Base-by-base conservation (phyloP, 2,888 invertebrate genomes). In the Pycnomerus fuliginosus region DNA sequence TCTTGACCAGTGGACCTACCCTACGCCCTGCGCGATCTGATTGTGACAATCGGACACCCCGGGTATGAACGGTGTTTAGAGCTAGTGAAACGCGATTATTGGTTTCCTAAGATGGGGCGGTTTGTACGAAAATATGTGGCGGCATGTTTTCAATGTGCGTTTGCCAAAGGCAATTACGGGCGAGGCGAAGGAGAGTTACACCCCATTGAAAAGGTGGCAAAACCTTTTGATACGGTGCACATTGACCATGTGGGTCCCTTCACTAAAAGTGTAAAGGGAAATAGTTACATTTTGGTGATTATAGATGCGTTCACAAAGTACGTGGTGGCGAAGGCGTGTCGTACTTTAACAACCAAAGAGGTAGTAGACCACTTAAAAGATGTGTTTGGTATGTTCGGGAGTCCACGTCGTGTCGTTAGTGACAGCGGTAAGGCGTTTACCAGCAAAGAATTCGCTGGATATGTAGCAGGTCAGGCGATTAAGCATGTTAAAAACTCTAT, bases 101-200 rank as follows among this genome's bases (percentile, higher is more conserved):
- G 38, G 38, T 36, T 48, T 44, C 8, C 41, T 11, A 22, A 15
- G 13, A 39, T 39, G 41, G 29, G 17, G 17, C 11, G 24, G 12
- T 40, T 34, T 8, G 23, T 41, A 4, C 3, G 5, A 7, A 40
- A 41, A 10, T 28, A 34, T 20, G n/a, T 14, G 7, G 1, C 3
- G 2, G 12, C 46, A 1, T 62, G 62, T 37, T 14, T 65, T 2
- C 24, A 56, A 5, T 65, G 63, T 32, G 60, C 64, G 1, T 64
- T 58, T 39, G 55, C 55, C 0, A 64, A 62, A 33, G 58, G 58
- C 0, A 38, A 36, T 3, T 24, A 41, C 53, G 40, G 65, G 0
- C 3, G 16, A 8, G 10, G 5, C 2, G 38, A 38, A 44, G 38
- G 32, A 8, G 7, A 11, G 5, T 15, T 39, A 17, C 44, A 38